Evolutionary conservation across 2,113 vertebrate genomes (phyloP), one percentile per base, ranked within the genome.

Genomic region (Proteles cristata): DNA sequence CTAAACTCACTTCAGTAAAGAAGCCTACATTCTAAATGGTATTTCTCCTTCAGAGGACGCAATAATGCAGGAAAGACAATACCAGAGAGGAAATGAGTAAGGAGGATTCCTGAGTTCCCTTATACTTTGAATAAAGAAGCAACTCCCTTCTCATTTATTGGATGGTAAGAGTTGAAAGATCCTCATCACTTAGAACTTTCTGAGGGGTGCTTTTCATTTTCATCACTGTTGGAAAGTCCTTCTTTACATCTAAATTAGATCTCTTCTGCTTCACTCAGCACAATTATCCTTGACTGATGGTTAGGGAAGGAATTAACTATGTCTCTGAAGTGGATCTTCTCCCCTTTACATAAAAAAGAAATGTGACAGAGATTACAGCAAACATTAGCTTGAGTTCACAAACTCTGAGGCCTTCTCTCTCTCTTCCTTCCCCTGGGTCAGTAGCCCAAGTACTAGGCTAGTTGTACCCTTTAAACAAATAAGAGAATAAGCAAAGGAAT

Each of bases 161-260:
- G 61, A 88, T 53, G 21, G 69, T 61, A 87, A 77, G 12, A 90
- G 14, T 87, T 81, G 48, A 94, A 89, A 94, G 48, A 74, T 71
- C 2, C 7, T 58, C 28, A 55, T 63, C 69, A 53, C 26, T 87
- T 45, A 76, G 79, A 93, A 87, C 28, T 35, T 76, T 81, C 43
- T 63, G 23, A 88, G 25, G 53, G 28, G 55, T 88, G 16, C 69
- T 93, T 95, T 94, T 87, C 69, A 94, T 95, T 95, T 94, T 94
- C 17, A 82, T 61, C 43, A 53, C 25, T 82, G 4, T 77, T 86
- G 58, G 14, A 35, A 96, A 95, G 33, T 82, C 31, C 50, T 93
- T 76, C 73, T 61, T 84, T 68, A 90, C 11, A 79, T 66, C 53
- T 90, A 97, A 88, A 79, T 83, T 83, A 93, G 23, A 88, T 23